Evolutionary conservation across 1,140 invertebrate species (phyloP).

Genomic region (Hylyphantes graminicola): DNA sequence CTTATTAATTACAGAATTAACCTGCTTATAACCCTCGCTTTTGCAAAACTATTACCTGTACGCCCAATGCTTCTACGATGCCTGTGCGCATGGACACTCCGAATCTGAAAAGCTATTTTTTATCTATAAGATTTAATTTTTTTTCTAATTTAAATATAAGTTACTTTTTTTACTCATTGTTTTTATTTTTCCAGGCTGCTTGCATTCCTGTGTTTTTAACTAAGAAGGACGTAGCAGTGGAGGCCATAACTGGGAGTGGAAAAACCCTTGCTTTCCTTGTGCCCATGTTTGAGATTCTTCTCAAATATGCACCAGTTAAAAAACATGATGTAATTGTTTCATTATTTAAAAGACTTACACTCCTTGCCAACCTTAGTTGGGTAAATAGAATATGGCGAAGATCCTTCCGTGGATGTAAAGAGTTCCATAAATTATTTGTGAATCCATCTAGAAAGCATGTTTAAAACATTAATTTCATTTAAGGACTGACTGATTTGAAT

Average conservation of each 20-base stretch:
- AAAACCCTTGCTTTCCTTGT: slow-evolving; percentile 96
- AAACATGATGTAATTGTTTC: slow-evolving; percentile 60
- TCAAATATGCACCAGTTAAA: slow-evolving; percentile 70
- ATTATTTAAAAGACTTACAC: not conserved
- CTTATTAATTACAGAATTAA: too few relatives aligned
- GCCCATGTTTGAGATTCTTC: slow-evolving; percentile 87
- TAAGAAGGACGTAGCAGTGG: slow-evolving; percentile 94
- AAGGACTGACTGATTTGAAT: too few relatives aligned
- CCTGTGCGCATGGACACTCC: not conserved
- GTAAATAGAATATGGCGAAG: too few relatives aligned
- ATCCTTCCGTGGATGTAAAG: too few relatives aligned
- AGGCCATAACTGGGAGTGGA: slow-evolving; percentile 96
- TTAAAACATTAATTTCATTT: too few relatives aligned
- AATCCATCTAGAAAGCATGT: too few relatives aligned
- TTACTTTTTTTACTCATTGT: not conserved
- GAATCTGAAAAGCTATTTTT: not conserved
- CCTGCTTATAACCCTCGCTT: too few relatives aligned
- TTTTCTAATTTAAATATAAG: not conserved
- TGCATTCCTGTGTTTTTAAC: slow-evolving; percentile 88
- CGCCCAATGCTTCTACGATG: not conserved
- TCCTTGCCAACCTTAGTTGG: too few relatives aligned
- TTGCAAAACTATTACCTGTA: too few relatives aligned
- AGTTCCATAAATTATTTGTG: too few relatives aligned
- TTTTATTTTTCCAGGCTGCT: slow-evolving; percentile 76
- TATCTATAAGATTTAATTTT: not conserved